phyloP scores from a whole-genome alignment of 2,888 invertebrate species.

The Apocheima hispidaria region DNA sequence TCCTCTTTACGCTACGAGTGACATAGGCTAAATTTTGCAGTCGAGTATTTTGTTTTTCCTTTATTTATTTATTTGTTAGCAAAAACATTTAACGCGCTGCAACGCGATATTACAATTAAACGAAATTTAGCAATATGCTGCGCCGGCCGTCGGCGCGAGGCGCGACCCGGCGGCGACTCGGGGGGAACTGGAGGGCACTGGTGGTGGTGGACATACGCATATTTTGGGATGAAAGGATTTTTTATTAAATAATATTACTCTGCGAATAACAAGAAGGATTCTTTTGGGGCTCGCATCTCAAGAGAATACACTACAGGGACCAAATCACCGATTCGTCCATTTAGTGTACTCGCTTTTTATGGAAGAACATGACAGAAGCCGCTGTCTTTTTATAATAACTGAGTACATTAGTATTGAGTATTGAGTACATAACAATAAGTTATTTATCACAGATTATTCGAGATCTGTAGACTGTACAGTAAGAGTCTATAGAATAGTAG shows the following conservation, averaged over 20 bases:
- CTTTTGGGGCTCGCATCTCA: neutral
- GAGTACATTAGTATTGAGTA: neutral
- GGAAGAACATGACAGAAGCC: neutral
- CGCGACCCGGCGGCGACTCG: no score
- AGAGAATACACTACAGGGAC: neutral
- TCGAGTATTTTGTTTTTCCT: no score
- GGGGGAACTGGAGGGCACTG: no score
- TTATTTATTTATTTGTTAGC: no score
- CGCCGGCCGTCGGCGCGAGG: no score
- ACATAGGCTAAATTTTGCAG: no score
- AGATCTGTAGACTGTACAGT: no score
- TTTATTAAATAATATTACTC: conserved; percentile 12
- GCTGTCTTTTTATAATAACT: neutral
- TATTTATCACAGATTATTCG: no score
- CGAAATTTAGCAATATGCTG: neutral
- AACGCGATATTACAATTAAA: neutral
- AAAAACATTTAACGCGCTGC: neutral
- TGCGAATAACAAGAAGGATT: conserved; percentile 6
- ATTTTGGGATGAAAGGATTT: conserved; percentile 14
- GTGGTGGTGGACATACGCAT: neutral
- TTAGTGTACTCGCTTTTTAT: neutral
- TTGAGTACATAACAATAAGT: neutral
- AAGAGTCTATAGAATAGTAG: no score
- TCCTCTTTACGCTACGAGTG: no score
- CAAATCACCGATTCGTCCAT: neutral